Percentiles rank a stretch among this genome's conserved stretches.
Conservation (phyloP, 1,140 invertebrate species). For the Delia radicum region DNA sequence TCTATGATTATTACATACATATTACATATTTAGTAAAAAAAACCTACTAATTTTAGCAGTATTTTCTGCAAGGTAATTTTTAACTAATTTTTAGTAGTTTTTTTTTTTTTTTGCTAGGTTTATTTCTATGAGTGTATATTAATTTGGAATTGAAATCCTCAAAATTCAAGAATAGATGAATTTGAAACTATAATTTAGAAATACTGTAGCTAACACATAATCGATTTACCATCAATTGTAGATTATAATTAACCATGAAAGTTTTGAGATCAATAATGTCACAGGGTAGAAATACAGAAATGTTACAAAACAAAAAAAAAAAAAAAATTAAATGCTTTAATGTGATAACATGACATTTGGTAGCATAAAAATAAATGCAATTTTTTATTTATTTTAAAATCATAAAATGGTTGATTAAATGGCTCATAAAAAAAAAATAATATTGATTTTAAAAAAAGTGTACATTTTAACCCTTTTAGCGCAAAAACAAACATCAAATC, state of each 20-base stretch:
- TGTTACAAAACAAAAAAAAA: neutral
- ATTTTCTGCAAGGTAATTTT: no score
- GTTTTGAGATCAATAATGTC: neutral
- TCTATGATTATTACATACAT: no score
- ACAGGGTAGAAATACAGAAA: neutral
- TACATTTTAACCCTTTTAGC: neutral
- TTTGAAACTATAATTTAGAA: no score
- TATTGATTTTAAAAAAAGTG: neutral
- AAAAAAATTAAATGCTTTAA: constrained; percentile 11
- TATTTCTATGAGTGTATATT: no score
- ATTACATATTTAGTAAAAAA: no score
- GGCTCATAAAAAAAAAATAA: neutral
- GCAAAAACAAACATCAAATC: neutral
- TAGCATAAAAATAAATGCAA: neutral
- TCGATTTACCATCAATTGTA: no score
- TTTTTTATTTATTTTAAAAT: neutral
- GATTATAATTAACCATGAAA: neutral
- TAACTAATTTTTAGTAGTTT: no score
- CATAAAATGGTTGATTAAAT: neutral
- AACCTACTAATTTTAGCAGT: no score
- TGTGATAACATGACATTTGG: neutral
- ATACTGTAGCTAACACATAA: no score
- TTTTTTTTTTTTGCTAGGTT: no score
- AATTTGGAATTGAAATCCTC: no score
- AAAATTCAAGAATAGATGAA: no score